phyloP scores from a whole-genome alignment of 2,113 vertebrate genomes.

The Python bivittatus region DNA sequence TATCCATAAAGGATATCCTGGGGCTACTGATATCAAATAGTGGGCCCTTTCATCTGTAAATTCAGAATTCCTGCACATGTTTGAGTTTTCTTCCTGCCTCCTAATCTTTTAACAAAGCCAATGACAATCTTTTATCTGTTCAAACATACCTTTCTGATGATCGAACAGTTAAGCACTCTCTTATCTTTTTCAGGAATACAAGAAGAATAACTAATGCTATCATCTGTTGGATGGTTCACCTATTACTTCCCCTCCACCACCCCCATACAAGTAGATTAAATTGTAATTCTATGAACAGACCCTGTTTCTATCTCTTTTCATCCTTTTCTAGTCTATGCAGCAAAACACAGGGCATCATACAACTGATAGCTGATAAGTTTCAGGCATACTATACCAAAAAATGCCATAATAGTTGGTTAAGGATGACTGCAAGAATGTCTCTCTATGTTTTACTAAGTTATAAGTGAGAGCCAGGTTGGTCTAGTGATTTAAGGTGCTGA shows the following conservation, averaged over 20 bases:
- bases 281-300: neutral
- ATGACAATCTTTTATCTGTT: constrained; percentile 49
- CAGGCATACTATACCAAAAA: no score
- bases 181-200: constrained; percentile 19
- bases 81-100: constrained; percentile 32
- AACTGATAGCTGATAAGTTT: neutral
- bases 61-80: constrained; percentile 43
- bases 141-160: constrained; percentile 17
- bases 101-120: constrained; percentile 50
- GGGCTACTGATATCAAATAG: constrained; percentile 26
- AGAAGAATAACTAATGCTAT: constrained; percentile 25
- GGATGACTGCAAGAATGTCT: no score
- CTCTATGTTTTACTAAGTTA: no score
- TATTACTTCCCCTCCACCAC: neutral
- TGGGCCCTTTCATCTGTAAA: constrained; percentile 55
- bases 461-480: no score
- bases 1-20: constrained; percentile 47
- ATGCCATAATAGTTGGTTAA: no score
- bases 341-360: neutral
- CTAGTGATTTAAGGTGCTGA: neutral
- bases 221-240: constrained; percentile 4
- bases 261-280: neutral
- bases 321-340: neutral
- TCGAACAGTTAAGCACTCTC: constrained; percentile 34
- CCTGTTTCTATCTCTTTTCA: neutral